Conservation (phyloP, 2,888 invertebrate genomes). For the Lochmaea capreae region DNA sequence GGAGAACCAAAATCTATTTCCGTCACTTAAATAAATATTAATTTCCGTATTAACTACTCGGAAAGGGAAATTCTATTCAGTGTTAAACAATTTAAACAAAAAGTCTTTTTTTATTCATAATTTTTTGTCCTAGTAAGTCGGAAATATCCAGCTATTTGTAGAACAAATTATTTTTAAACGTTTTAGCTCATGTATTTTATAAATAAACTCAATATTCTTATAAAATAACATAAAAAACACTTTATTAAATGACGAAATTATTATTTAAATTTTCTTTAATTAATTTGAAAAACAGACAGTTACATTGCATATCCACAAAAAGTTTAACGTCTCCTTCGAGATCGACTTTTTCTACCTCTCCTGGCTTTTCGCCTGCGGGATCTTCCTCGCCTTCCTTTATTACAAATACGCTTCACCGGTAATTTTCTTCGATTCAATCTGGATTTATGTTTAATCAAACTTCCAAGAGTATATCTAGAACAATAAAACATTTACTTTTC, state of each 20-base stretch:
- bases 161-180: too few species aligned
- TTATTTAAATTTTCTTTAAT: background rate
- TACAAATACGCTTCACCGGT: slow-evolving; percentile 15
- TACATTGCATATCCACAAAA: background rate
- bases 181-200: too few species aligned
- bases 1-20: too few species aligned
- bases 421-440: slow-evolving; percentile 19
- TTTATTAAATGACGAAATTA: background rate
- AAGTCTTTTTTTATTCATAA: too few species aligned
- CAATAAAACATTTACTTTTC: background rate
- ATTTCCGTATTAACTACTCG: too few species aligned
- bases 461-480: slow-evolving; percentile 42
- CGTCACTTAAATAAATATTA: too few species aligned
- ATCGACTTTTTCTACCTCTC: slow-evolving; percentile 26
- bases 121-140: too few species aligned
- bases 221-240: too few species aligned
- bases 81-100: too few species aligned
- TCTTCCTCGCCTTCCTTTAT: slow-evolving; percentile 12
- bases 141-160: too few species aligned
- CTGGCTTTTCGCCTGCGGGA: slow-evolving; percentile 24
- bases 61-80: too few species aligned
- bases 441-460: slow-evolving; percentile 36
- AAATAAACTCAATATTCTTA: too few species aligned
- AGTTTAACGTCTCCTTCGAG: slow-evolving; percentile 18
- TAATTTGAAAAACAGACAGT: background rate